Base-by-base conservation (phyloP, 2,888 invertebrate genomes). In the Athripsodes cinereus region DNA sequence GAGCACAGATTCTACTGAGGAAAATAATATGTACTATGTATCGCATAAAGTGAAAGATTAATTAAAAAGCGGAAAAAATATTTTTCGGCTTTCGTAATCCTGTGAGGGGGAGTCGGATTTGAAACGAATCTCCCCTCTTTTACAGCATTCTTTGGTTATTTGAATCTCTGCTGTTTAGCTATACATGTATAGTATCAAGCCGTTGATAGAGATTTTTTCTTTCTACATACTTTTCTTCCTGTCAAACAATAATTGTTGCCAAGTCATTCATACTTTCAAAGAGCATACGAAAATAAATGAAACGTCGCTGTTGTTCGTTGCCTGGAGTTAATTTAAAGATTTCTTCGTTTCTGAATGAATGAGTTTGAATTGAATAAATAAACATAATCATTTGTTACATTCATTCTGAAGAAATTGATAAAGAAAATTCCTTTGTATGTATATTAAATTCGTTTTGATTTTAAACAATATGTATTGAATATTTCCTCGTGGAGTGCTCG, bases 201-300 rank as follows among this genome's bases (percentile, higher is more conserved):
- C 78, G 78, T n/a, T n/a, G n/a, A 79, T 79, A 78, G 78, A 78
- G 76, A n/a, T 73, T 74, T 74, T 74, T 73, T 61, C 62, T 61
- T n/a, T n/a, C n/a, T n/a, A n/a, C n/a, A n/a, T n/a, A n/a, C 55
- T 55, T 57, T 31, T 13, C 13, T 40, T n/a, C 8, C 59, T 55
- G 40, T 48, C 46, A 50, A 53, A 21, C 57, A 55, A 59, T n/a
- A n/a, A n/a, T n/a, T n/a, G n/a, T 58, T 55, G 61, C 55, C 52
- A 51, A 57, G 62, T 57, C 59, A 59, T 62, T 48, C 57, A 13
- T 22, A 22, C 56, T 52, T 26, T 26, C 26, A 26, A 26, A 26
- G 26, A 26, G 26, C 26, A 26, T 19, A 52, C n/a, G 53, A 21
- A 31, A 26, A 46, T 22, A 46, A 26, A 26, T 22, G 53, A 26